A percentile compares a stretch with the other conserved stretches of the same genome.
These are phyloP conservation scores for Thaleichthys pacificus DNA, from an alignment of 2,797 vertebrate genomes.

Conservation along the genomic window DNA sequence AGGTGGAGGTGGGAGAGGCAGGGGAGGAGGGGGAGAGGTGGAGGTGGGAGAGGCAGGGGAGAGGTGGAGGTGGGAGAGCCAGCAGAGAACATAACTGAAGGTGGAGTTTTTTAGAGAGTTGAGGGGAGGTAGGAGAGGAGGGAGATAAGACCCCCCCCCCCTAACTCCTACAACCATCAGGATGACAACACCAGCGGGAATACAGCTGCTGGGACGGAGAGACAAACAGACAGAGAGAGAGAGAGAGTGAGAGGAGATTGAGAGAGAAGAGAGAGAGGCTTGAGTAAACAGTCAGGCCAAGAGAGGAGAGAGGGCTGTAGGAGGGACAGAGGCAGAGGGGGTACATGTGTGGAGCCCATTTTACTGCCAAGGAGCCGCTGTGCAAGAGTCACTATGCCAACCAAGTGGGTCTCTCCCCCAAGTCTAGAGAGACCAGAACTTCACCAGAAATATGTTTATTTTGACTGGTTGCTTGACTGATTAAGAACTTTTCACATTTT, in stretches of 20 bases:
- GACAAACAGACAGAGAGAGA: not conserved
- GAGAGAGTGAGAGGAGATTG: not conserved
- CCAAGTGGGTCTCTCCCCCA: constrained; percentile 23
- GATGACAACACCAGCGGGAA: too few species aligned
- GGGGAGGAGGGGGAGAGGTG: too few species aligned
- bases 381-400: constrained; percentile 43
- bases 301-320: too few species aligned
- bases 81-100: too few species aligned
- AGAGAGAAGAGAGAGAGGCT: too few species aligned
- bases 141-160: too few species aligned
- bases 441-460: constrained; percentile 12
- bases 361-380: constrained; percentile 39
- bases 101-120: too few species aligned
- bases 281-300: too few species aligned
- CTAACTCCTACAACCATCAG: too few species aligned
- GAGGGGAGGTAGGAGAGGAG: too few species aligned
- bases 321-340: not conserved
- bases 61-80: not conserved
- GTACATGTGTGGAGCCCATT: constrained; percentile 41
- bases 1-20: too few species aligned
- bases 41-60: not conserved
- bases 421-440: not conserved
- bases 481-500: not conserved
- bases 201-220: constrained; percentile 6
- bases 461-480: not conserved